A percentile compares a stretch with the other conserved stretches of the same genome.
These are phyloP conservation scores for Drosophila lacicola DNA, from an alignment of 2,888 invertebrate species.

Conservation along the genomic window DNA sequence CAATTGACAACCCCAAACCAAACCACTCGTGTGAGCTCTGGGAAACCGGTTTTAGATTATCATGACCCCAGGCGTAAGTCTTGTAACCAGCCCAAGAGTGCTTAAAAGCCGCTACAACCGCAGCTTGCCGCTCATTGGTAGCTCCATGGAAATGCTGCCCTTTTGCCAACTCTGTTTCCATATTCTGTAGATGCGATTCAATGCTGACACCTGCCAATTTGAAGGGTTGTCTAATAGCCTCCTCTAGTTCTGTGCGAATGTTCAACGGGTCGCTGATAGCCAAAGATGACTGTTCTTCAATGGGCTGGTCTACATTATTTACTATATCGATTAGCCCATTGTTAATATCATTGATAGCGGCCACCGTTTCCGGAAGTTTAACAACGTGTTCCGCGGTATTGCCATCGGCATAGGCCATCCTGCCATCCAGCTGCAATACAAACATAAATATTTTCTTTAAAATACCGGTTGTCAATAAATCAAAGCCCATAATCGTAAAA, in stretches of 20 bases:
- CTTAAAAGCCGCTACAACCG: conserved; percentile 94
- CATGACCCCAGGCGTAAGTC: conserved; percentile 98
- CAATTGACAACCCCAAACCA: conserved; percentile 96
- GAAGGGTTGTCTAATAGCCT: conserved; percentile 64
- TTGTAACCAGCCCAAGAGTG: conserved; percentile 98
- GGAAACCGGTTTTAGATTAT: conserved; percentile 96
- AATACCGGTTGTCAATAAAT: conserved; percentile 26
- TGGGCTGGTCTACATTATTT: conserved; percentile 64
- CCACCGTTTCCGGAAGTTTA: conserved; percentile 65
- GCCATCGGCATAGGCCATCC: conserved; percentile 40
- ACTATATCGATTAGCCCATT: conserved; percentile 57
- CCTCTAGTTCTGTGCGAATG: conserved; percentile 62
- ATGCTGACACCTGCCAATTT: conserved; percentile 69
- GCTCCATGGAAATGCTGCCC: conserved; percentile 88
- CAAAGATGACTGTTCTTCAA: conserved; percentile 34
- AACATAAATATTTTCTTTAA: not conserved
- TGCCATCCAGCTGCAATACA: conserved; percentile 45
- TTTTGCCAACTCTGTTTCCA: conserved; percentile 69
- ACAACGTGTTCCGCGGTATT: conserved; percentile 67
- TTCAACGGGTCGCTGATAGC: conserved; percentile 27
- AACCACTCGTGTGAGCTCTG: conserved; percentile 96
- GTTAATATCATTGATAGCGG: conserved; percentile 26
- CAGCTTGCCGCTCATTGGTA: conserved; percentile 91
- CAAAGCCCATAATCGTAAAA: conserved; percentile 16
- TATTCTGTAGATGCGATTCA: conserved; percentile 73